Base-by-base conservation (phyloP, 2,888 invertebrate species). In the Netelia melanura region DNA sequence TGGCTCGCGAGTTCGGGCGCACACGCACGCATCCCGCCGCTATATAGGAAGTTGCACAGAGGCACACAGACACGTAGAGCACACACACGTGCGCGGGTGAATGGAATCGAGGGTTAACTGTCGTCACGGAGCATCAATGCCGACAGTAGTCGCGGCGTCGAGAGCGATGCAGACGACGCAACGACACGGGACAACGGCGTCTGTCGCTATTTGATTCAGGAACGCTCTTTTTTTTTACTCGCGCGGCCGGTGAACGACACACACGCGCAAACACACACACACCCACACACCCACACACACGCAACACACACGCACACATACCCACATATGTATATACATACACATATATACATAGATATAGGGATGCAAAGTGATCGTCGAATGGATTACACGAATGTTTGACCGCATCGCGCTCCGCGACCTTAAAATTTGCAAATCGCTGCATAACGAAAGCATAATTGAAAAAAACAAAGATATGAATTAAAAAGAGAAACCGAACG, bases 311-410 rank as follows among this genome's bases (percentile, higher is more conserved):
- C 48, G 14, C 14, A 48, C 14, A 11, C 14, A 14, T 14, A 14
- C 14, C 14, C 14, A 14, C 14, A 48, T 11, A 23, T 61, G 25
- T 44, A 74, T 11, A 56, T 48, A 48, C 25, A 61, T 10, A 10
- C 8, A 62, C 10, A 64, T 17, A 64, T 23, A 17, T 52, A 23
- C 30, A 38, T 48, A 64, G n/a, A 38, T 25, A 62, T 52, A 43
- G 17, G 78, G 61, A 61, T 43, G 74, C 64, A 23, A 23, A 62
- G 62, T 65, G 67, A 68, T 62, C 67, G 72, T 68, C 17, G 54
- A 67, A 87, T 88, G 88, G 88, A 88, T 89, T 87, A 87, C 87
- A 79, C 85, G 83, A 83, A 79, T 58, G 86, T 82, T 86, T 88
- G 85, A 88, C 79, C 84, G 17, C 25, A 38, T 62, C 11, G 25